A percentile compares a stretch with the other conserved stretches of the same genome.
Conservation (phyloP, 2,888 invertebrate genomes). For the Antheraea yamamai region DNA sequence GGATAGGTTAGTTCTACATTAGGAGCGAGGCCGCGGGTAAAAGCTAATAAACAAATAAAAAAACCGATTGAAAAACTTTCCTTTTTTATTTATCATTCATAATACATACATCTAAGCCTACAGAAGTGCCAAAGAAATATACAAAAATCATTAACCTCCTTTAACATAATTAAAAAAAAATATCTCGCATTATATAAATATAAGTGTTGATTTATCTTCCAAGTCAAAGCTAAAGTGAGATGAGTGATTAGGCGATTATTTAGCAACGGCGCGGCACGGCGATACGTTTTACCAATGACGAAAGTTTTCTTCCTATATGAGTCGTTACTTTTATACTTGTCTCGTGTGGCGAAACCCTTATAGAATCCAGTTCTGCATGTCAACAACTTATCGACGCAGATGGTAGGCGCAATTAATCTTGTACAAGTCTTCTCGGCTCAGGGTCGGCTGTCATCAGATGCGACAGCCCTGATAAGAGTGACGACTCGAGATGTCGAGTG, state of each 20-base stretch:
- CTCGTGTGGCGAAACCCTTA: conserved; percentile 13
- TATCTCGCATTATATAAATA: background rate
- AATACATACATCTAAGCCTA: too few species aligned
- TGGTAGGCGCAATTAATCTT: conserved; percentile 18
- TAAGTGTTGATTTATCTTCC: background rate
- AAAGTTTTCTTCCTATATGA: conserved; percentile 9
- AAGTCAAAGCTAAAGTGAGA: background rate
- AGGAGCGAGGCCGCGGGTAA: too few species aligned
- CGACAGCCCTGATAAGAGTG: conserved; percentile 13
- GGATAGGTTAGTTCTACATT: too few species aligned
- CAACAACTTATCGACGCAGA: conserved; percentile 15
- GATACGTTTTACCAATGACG: background rate
- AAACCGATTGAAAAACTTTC: too few species aligned
- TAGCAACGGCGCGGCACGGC: background rate
- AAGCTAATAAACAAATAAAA: too few species aligned
- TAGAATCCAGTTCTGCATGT: conserved; percentile 6
- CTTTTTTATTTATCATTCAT: too few species aligned
- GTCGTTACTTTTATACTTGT: background rate
- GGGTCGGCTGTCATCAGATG: conserved; percentile 13
- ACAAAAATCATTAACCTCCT: too few species aligned
- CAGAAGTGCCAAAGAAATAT: too few species aligned
- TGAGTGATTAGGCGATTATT: background rate
- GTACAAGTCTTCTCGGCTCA: conserved; percentile 5
- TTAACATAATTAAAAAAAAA: too few species aligned
- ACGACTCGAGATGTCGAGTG: conserved; percentile 15